Percentiles rank a stretch among this genome's conserved stretches.
phyloP scores from a whole-genome alignment of 1,140 invertebrate genomes.

The Drosophila orosa region DNA sequence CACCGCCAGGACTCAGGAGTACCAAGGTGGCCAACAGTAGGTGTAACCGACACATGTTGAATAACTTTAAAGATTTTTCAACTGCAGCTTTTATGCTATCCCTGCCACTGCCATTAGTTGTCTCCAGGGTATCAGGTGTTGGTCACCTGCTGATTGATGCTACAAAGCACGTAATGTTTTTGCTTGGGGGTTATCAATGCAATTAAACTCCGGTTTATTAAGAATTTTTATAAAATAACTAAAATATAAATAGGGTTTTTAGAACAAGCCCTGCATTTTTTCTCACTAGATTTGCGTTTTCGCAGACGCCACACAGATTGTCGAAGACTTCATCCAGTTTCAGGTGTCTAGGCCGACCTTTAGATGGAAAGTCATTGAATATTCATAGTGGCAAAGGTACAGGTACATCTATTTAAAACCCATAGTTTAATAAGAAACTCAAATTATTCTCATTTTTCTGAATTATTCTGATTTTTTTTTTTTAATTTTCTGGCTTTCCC shows the following conservation, averaged over 20 bases:
- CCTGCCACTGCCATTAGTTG: neutral
- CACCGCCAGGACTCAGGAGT: neutral
- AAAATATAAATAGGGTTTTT: no score
- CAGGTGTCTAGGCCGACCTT: neutral
- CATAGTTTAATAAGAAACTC: no score
- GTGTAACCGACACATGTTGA: slow-evolving; percentile 33
- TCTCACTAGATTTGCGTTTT: slow-evolving; percentile 5
- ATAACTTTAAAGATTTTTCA: neutral
- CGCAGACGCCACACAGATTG: slow-evolving; percentile 34
- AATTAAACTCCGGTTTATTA: neutral
- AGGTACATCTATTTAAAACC: no score
- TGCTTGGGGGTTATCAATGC: neutral
- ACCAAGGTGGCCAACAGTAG: slow-evolving; percentile 11
- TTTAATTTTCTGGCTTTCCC: no score
- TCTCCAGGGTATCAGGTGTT: neutral
- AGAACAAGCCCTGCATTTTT: neutral
- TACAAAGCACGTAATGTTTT: slow-evolving; percentile 8
- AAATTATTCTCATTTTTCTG: no score
- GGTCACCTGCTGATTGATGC: slow-evolving; percentile 19
- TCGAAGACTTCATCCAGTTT: slow-evolving; percentile 13
- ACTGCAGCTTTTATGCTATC: slow-evolving; percentile 38
- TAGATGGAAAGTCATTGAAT: neutral
- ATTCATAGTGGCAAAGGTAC: neutral
- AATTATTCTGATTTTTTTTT: no score
- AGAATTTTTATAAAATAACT: neutral